Percentiles rank a stretch among this genome's conserved stretches.
Conservation (phyloP, 2,113 vertebrate species). For the Glaucidium brasilianum region DNA sequence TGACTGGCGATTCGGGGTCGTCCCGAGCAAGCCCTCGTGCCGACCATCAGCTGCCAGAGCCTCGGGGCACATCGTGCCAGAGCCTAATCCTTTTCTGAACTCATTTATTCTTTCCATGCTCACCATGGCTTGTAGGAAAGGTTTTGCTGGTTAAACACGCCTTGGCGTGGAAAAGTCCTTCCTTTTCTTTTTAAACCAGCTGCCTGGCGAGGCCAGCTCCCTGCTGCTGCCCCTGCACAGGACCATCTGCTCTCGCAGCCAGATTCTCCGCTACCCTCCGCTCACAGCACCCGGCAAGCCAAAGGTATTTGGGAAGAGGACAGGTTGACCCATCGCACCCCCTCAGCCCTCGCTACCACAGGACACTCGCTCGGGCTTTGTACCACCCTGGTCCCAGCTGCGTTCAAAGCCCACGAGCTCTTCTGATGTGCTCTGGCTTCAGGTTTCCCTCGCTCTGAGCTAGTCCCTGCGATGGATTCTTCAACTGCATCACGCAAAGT, state of each 20-base stretch:
- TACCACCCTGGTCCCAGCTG: not conserved
- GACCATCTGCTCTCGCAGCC: not conserved
- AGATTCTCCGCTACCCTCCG: fast-evolving
- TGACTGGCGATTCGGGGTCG: not conserved
- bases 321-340: not conserved
- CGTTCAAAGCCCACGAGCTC: not conserved
- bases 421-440: not conserved
- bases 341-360: not conserved
- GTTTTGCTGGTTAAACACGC: not conserved
- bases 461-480: not conserved
- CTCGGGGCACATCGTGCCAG: fast-evolving
- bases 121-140: not conserved
- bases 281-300: not conserved
- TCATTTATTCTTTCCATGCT: not conserved
- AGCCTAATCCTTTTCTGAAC: not conserved
- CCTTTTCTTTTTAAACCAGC: not conserved
- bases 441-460: not conserved
- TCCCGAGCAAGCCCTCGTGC: not conserved
- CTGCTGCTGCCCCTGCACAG: not conserved
- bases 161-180: not conserved
- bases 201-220: not conserved
- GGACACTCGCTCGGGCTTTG: not conserved
- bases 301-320: not conserved
- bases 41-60: not conserved
- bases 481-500: not conserved